Conservation (phyloP, 2,888 invertebrate genomes). For the Candidula unifasciata region DNA sequence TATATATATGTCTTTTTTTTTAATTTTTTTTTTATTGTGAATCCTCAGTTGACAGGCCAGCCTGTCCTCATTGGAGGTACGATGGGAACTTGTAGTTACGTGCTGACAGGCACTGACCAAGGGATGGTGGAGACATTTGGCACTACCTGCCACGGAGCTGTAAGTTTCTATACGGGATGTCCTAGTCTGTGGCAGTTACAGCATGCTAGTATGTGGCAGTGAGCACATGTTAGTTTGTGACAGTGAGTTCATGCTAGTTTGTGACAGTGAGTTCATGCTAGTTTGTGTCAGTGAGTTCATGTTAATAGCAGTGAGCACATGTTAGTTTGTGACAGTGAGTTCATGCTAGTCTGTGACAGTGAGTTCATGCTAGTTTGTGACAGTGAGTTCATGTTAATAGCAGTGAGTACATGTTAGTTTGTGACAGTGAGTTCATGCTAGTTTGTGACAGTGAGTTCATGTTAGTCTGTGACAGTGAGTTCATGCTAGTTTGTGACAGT, state of each 20-base stretch:
- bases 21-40: neutral
- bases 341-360: too few relatives aligned
- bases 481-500: too few relatives aligned
- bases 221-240: neutral
- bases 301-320: too few relatives aligned
- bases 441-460: too few relatives aligned
- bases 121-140: constrained; percentile 99
- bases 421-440: neutral
- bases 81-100: constrained; percentile 99
- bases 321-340: too few relatives aligned
- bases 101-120: constrained; percentile 95
- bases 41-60: constrained; percentile 92
- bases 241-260: neutral
- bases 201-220: neutral
- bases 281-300: too few relatives aligned
- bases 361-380: neutral
- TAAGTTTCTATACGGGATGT: constrained; percentile 79
- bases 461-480: too few relatives aligned
- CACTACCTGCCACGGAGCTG: constrained; percentile 99
- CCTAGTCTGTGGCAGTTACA: neutral
- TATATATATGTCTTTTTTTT: too few relatives aligned
- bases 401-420: neutral
- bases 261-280: neutral
- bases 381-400: neutral
- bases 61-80: constrained; percentile 99